Evolutionary conservation across 2,888 invertebrate genomes (phyloP).

Genomic region (Apamea sordens): DNA sequence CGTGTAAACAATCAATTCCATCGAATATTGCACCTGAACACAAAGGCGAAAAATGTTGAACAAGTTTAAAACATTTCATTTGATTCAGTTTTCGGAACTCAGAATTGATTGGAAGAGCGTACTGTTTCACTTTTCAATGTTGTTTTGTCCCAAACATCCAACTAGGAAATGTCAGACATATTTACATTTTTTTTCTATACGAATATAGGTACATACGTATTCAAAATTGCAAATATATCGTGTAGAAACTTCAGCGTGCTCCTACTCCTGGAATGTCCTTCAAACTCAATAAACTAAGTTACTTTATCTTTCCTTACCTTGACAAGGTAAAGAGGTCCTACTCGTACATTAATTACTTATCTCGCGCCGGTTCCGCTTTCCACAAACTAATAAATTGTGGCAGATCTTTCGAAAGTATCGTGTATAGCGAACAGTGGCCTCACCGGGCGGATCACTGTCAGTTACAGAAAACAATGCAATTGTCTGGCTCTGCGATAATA

Average conservation of each 20-base stretch:
- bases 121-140: no score
- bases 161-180: no score
- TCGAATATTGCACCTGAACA: not conserved
- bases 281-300: no score
- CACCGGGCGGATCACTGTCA: slow-evolving; percentile 31
- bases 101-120: not conserved
- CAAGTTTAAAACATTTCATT: not conserved
- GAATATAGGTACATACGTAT: no score
- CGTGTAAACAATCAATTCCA: not conserved
- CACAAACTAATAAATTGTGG: not conserved
- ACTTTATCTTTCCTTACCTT: not conserved
- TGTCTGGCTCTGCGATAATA: slow-evolving; percentile 7
- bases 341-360: not conserved
- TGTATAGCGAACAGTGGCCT: not conserved
- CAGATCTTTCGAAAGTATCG: not conserved
- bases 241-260: not conserved
- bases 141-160: no score
- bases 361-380: not conserved
- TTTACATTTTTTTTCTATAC: no score
- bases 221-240: not conserved
- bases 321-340: not conserved
- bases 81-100: not conserved
- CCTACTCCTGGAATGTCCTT: not conserved
- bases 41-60: not conserved
- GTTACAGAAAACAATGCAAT: slow-evolving; percentile 23